Evolutionary conservation across 2,888 invertebrate genomes (phyloP).

Genomic region (Idaea dimidiata): DNA sequence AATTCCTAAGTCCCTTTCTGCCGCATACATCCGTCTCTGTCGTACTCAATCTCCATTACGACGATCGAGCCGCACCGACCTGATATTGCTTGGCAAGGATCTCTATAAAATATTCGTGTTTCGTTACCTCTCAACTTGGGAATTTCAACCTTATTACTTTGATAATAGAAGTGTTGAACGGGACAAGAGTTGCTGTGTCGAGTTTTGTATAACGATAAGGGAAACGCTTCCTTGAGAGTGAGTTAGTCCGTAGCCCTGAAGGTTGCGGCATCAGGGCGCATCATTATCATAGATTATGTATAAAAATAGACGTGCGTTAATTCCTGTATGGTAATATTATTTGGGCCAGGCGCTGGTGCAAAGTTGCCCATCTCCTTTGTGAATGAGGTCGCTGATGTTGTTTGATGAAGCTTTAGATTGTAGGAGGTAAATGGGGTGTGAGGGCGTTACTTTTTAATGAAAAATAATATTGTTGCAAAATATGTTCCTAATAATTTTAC

Average conservation of each 20-base stretch:
- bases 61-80: constrained; percentile 75
- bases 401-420: neutral
- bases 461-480: neutral
- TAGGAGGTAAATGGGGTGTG: neutral
- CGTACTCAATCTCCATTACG: constrained; percentile 69
- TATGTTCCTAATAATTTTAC: neutral
- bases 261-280: constrained; percentile 43
- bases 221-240: constrained; percentile 60
- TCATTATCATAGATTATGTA: constrained; percentile 32
- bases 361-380: neutral
- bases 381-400: neutral
- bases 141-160: constrained; percentile 30
- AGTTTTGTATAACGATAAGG: constrained; percentile 46
- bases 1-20: constrained; percentile 47
- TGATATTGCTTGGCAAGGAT: constrained; percentile 63
- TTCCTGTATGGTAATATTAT: neutral
- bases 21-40: constrained; percentile 36
- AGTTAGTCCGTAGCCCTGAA: constrained; percentile 46
- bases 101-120: constrained; percentile 18
- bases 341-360: neutral
- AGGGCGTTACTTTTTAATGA: neutral
- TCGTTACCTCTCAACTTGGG: constrained; percentile 3
- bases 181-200: constrained; percentile 7
- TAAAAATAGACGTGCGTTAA: constrained; percentile 16
- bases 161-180: constrained; percentile 19